Evolutionary conservation across 2,113 vertebrate genomes (phyloP).

Genomic region (Ochotona curzoniae): DNA sequence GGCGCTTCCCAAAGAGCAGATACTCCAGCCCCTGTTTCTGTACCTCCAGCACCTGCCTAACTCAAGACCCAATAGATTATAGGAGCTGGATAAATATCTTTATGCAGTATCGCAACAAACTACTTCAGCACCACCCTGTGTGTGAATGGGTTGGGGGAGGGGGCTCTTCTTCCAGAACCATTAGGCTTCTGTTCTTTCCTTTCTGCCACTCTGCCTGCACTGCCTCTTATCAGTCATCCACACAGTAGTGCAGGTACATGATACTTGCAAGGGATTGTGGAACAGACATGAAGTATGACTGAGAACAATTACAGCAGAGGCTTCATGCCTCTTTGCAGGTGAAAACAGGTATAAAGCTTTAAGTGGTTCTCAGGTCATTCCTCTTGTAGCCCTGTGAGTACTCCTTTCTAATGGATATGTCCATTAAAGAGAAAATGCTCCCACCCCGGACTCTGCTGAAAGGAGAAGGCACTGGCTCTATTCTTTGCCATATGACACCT

Average conservation of each 20-base stretch:
- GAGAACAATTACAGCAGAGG: neutral
- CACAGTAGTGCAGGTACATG: neutral
- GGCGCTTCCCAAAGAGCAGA: neutral
- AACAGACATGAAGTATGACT: neutral
- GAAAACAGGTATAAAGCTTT: neutral
- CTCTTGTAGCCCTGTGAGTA: neutral
- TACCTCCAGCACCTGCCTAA: neutral
- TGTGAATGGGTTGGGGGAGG: neutral
- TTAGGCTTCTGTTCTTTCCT: neutral
- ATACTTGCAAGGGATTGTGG: neutral
- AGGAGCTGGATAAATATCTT: neutral
- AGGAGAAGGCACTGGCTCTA: neutral
- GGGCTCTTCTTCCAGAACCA: neutral
- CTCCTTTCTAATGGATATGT: slow-evolving; percentile 6
- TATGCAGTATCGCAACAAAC: neutral
- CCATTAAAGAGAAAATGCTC: neutral
- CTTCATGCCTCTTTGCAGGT: neutral
- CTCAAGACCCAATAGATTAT: neutral
- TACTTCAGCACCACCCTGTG: neutral
- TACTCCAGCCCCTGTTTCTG: neutral
- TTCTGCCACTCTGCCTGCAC: neutral
- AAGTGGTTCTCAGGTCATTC: neutral
- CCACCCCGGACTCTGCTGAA: neutral
- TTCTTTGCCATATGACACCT: neutral
- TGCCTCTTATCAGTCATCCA: neutral